Percentiles rank a stretch among this genome's conserved stretches.
These are phyloP conservation scores for Alexandromys oeconomus DNA, from an alignment of 2,797 vertebrate genomes.

Conservation along the genomic window DNA sequence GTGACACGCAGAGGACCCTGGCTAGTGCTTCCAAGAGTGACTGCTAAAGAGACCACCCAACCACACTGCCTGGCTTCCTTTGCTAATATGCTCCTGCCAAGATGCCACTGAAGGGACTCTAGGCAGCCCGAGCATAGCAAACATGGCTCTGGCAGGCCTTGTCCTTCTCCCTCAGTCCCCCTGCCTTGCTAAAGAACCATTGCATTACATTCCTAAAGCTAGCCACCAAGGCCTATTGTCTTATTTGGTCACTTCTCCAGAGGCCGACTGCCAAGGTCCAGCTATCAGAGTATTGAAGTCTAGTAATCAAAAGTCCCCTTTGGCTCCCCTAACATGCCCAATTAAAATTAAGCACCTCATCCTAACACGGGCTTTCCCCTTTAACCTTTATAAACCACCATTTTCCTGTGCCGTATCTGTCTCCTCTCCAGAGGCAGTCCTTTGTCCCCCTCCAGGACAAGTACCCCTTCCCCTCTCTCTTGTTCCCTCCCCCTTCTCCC, in stretches of 20 bases:
- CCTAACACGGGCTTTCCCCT: not conserved
- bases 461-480: not conserved
- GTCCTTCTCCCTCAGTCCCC: not conserved
- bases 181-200: not conserved
- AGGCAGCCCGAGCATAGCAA: not conserved
- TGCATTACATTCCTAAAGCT: not conserved
- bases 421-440: not conserved
- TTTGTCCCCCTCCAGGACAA: not conserved
- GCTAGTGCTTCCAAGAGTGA: not conserved
- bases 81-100: not conserved
- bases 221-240: not conserved
- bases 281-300: not conserved
- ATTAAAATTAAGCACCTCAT: not conserved
- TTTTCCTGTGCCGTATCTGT: not conserved
- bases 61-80: not conserved
- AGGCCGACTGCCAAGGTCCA: not conserved
- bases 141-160: not conserved
- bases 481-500: not conserved
- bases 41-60: not conserved
- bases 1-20: not conserved
- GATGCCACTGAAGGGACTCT: not conserved
- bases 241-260: not conserved
- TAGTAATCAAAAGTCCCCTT: not conserved
- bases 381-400: not conserved
- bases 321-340: not conserved